phyloP scores from a whole-genome alignment of 1,140 invertebrate genomes.

The Cherax quadricarinatus region DNA sequence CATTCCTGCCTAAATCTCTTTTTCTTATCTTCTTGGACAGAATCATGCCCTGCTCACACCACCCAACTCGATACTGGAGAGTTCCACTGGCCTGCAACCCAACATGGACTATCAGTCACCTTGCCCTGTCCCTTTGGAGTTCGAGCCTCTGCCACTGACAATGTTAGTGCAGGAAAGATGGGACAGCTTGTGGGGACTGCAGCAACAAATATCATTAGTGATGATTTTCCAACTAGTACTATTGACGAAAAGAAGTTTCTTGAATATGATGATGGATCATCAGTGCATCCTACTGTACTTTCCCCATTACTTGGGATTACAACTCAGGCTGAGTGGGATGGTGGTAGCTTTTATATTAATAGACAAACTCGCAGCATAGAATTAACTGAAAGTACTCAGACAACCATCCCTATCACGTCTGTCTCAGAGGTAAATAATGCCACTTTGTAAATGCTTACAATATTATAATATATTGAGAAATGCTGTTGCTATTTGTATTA shows the following conservation, averaged over 20 bases:
- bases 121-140: constrained; percentile 74
- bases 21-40: constrained; percentile 69
- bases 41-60: constrained; percentile 73
- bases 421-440: neutral
- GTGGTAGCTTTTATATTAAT: constrained; percentile 35
- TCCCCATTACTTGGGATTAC: neutral
- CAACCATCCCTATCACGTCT: neutral
- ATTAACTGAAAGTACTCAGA: neutral
- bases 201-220: neutral
- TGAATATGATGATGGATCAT: constrained; percentile 14
- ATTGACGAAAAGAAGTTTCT: neutral
- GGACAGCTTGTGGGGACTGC: neutral
- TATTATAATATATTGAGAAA: no score
- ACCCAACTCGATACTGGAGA: constrained; percentile 73
- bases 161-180: constrained; percentile 72
- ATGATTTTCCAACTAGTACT: neutral
- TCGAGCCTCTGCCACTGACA: constrained; percentile 71
- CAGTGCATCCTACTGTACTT: neutral
- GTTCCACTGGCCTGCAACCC: constrained; percentile 74
- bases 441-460: no score
- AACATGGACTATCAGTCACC: constrained; percentile 73
- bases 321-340: constrained; percentile 39
- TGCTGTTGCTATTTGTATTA: no score
- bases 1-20: no score
- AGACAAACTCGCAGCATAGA: constrained; percentile 29